Conservation (phyloP, 1,140 invertebrate genomes). For the Epicauta chinensis region DNA sequence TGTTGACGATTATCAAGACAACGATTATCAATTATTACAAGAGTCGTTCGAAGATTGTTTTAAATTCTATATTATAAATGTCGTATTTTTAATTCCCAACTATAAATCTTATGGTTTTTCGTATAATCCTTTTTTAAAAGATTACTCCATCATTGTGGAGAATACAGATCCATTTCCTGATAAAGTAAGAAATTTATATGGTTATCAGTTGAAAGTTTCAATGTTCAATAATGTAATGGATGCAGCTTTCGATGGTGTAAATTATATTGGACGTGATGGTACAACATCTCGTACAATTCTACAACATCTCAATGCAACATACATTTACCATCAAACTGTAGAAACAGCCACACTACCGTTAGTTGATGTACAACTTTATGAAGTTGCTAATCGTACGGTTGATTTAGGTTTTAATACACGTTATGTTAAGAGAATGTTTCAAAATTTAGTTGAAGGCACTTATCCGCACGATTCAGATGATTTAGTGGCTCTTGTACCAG, state of each 20-base stretch:
- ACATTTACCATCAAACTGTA: background rate
- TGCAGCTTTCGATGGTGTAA: background rate
- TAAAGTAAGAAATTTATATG: constrained; percentile 2
- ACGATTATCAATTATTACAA: background rate
- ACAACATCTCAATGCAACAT: constrained; percentile 3
- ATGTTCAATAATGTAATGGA: constrained; percentile 6
- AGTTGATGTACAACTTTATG: constrained; percentile 1
- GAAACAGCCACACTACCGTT: background rate
- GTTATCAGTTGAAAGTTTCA: constrained; percentile 6
- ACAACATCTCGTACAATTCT: background rate
- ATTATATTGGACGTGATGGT: constrained; percentile 3
- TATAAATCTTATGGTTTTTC: background rate
- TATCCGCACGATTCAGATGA: constrained; percentile 9
- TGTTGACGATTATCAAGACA: background rate
- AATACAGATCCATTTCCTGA: constrained; percentile 1
- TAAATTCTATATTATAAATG: constrained; percentile 3
- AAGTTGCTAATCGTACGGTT: constrained; percentile 1
- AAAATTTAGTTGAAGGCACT: constrained; percentile 8
- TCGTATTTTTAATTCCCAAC: background rate
- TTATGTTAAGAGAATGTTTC: constrained; percentile 3
- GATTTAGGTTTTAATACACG: constrained; percentile 7
- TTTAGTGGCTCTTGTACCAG: background rate
- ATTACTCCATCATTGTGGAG: background rate
- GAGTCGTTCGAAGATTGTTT: background rate
- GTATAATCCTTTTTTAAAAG: constrained; percentile 6